Evolutionary conservation across 2,797 vertebrate genomes (phyloP), one percentile per base, ranked within the genome.

Genomic region (Alcedo quadribrachys): DNA sequence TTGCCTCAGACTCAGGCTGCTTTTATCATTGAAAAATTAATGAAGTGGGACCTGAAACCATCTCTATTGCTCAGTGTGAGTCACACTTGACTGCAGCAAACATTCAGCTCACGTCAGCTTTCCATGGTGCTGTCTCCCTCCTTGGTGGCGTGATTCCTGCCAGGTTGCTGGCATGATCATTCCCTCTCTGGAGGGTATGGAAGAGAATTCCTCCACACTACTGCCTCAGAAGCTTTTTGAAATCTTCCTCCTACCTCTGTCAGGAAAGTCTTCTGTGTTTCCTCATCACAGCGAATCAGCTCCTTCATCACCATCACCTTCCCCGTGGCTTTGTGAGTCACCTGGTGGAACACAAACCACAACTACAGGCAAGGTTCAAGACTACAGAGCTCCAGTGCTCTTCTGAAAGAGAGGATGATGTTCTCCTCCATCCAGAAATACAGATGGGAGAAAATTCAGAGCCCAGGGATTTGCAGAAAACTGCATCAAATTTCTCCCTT

Each of bases 241-340:
- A 58, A 48, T 62, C 27, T 58, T 67, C 48, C n/a, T 91, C 95
- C 37, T 92, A 99, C 99, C 98, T 99, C 99, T 73, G 98, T 98
- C 54, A 99, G 96, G 93, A 99, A 99, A 24, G 98, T 98, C 96
- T 99, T 99, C 97, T 99, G 99, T 5, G 98, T 99, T 96, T 99
- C 98, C 82, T 99, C 99, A 63, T 99, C 99, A 88, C 98, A 99
- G 27, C 99, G 98, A 91, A 99, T 98, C 92, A 99, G 96, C 96
- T 99, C 98, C 95, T 99, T 99, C 98, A 99, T 99, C 95, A 99
- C 99, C 99, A 99, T 99, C 97, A 99, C 99, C 95, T 99, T 99
- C 81, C 98, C 99, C 2, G 99, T 99, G 90, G 98, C 99, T 98
- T 98, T 99, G 95, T 99, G 99, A 58, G 98, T 99, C 94, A 99